A percentile compares a stretch with the other conserved stretches of the same genome.
Conservation (phyloP, 1,140 invertebrate species). For the Tetraneura akinire region DNA sequence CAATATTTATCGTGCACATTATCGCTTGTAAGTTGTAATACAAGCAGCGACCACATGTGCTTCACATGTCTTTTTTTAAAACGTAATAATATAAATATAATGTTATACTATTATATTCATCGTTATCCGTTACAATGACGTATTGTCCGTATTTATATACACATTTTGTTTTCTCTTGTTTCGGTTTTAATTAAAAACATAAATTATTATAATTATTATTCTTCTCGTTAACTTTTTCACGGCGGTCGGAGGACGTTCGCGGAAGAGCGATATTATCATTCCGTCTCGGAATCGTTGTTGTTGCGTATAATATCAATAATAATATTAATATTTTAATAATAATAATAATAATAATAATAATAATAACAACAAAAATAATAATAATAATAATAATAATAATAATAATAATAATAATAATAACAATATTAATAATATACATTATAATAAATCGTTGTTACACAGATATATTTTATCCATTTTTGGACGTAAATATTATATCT, state of each 20-base stretch:
- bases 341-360: no score
- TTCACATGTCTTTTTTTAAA: constrained; percentile 38
- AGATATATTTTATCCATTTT: no score
- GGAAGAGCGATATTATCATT: no score
- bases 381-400: no score
- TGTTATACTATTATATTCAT: constrained; percentile 34
- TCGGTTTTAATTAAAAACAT: constrained; percentile 32
- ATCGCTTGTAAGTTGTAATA: not conserved
- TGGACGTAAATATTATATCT: no score
- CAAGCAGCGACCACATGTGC: constrained; percentile 33
- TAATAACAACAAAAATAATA: no score
- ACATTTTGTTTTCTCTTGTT: not conserved
- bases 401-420: no score
- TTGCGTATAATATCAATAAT: not conserved
- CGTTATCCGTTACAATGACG: constrained; percentile 21
- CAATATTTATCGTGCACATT: constrained; percentile 34
- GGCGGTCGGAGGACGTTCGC: no score
- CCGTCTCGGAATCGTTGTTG: not conserved
- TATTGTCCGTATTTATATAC: constrained; percentile 13
- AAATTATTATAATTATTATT: constrained; percentile 30
- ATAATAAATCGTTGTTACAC: no score
- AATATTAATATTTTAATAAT: no score
- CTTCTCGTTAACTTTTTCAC: not conserved
- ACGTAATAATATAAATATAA: constrained; percentile 29
- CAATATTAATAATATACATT: no score